phyloP scores from a whole-genome alignment of 2,888 invertebrate species.

The Diadegma fenestrale region DNA sequence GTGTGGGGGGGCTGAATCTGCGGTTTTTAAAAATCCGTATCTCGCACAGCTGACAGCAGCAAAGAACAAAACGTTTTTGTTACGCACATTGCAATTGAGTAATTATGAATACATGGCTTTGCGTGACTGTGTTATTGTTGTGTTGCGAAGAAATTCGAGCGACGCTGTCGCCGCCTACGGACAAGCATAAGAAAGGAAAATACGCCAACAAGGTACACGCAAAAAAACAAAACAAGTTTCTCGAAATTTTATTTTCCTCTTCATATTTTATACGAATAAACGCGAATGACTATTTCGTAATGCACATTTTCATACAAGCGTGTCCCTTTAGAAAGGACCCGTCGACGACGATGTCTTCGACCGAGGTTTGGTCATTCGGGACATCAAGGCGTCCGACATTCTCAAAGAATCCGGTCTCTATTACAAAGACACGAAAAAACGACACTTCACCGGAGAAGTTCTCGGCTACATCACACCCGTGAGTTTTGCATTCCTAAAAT shows the following conservation, averaged over 20 bases:
- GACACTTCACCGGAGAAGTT: constrained; percentile 90
- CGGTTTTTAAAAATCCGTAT: background rate
- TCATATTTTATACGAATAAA: background rate
- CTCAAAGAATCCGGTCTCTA: constrained; percentile 91
- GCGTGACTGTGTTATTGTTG: constrained; percentile 60
- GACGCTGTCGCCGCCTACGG: constrained; percentile 73
- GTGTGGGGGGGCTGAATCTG: background rate
- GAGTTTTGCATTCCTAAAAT: constrained; percentile 79
- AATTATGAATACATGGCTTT: constrained; percentile 69
- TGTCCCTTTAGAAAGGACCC: constrained; percentile 86
- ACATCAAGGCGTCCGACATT: constrained; percentile 90
- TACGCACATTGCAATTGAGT: constrained; percentile 28
- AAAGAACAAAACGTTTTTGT: constrained; percentile 2
- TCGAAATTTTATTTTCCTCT: too few relatives aligned
- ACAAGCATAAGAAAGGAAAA: constrained; percentile 67
- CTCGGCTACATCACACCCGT: constrained; percentile 97
- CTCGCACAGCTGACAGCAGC: background rate
- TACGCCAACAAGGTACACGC: constrained; percentile 68
- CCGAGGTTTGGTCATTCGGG: constrained; percentile 89
- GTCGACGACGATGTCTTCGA: constrained; percentile 89
- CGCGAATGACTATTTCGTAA: background rate
- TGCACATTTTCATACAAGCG: background rate
- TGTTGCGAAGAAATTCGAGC: constrained; percentile 58
- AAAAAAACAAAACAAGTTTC: background rate
- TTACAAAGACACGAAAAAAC: constrained; percentile 88